A percentile compares a stretch with the other conserved stretches of the same genome.
Evolutionary conservation across 64 coral and sea anemone genomes (phyloP).

Genomic region (Stichodactyla mertensii): DNA sequence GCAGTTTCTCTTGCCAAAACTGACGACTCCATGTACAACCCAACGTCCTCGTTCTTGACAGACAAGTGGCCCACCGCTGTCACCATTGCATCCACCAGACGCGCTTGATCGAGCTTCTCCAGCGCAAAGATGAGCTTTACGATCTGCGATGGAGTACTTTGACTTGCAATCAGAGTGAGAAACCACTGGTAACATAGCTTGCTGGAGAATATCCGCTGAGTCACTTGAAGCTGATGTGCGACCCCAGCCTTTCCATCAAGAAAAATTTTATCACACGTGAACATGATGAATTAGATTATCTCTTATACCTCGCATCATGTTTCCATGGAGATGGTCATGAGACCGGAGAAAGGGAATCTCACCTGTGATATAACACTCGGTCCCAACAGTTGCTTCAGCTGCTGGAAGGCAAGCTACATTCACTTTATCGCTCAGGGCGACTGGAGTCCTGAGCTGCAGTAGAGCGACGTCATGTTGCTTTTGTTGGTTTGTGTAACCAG

Average conservation of each 20-base stretch:
- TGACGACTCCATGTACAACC: slow-evolving; percentile 67
- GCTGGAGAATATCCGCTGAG: slow-evolving; percentile 52
- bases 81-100: slow-evolving; percentile 44
- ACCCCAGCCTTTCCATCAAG: slow-evolving; percentile 46
- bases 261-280: background rate
- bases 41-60: slow-evolving; percentile 45
- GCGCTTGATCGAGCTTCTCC: slow-evolving; percentile 30
- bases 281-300: background rate
- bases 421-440: slow-evolving; percentile 19
- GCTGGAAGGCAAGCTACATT: slow-evolving; percentile 40
- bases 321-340: background rate
- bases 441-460: background rate
- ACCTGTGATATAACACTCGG: slow-evolving; percentile 55
- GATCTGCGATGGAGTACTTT: slow-evolving; percentile 46
- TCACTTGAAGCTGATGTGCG: slow-evolving; percentile 24
- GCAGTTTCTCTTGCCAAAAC: slow-evolving; percentile 57
- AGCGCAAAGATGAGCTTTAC: slow-evolving; percentile 63
- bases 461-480: slow-evolving; percentile 24
- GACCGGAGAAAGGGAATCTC: background rate
- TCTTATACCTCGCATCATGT: background rate
- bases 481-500: background rate
- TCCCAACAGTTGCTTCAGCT: background rate
- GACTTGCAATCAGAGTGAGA: slow-evolving; percentile 48
- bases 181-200: slow-evolving; percentile 48
- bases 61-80: slow-evolving; percentile 62